Percentiles rank a stretch among this genome's conserved stretches.
phyloP scores from a whole-genome alignment of 2,888 invertebrate species.

The Netelia virgata region DNA sequence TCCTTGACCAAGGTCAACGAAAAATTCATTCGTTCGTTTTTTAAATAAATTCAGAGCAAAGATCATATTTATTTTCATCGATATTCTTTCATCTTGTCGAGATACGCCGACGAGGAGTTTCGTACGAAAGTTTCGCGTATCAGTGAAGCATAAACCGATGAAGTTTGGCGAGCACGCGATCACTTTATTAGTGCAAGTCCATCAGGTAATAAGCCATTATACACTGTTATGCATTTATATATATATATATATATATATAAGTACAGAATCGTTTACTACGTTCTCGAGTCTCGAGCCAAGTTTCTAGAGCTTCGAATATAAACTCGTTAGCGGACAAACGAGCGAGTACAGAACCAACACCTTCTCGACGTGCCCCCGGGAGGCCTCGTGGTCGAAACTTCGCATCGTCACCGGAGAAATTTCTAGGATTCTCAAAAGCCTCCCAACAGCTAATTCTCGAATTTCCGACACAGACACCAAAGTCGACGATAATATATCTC shows the following conservation, averaged over 20 bases:
- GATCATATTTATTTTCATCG: no score
- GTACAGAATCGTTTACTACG: constrained; percentile 6
- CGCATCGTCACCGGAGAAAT: not conserved
- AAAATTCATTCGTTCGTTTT: no score
- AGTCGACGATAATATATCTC: not conserved
- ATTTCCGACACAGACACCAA: constrained; percentile 1
- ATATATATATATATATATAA: constrained; percentile 3
- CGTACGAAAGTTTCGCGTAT: not conserved
- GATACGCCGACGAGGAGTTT: no score
- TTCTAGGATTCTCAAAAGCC: not conserved
- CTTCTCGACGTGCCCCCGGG: not conserved
- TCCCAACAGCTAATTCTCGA: not conserved
- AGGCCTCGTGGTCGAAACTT: constrained; percentile 3
- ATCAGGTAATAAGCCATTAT: constrained; percentile 48
- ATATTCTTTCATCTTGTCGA: no score
- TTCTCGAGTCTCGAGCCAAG: constrained; percentile 43
- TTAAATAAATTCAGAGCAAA: no score
- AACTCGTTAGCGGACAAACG: constrained; percentile 54
- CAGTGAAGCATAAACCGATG: constrained; percentile 14
- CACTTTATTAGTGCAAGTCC: constrained; percentile 60
- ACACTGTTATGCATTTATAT: constrained; percentile 11
- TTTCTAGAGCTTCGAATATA: constrained; percentile 51
- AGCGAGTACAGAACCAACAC: not conserved
- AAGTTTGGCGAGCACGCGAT: constrained; percentile 63
- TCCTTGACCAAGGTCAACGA: no score